Evolutionary conservation across 2,113 vertebrate species (phyloP).

Genomic region (Takifugu bimaculatus): DNA sequence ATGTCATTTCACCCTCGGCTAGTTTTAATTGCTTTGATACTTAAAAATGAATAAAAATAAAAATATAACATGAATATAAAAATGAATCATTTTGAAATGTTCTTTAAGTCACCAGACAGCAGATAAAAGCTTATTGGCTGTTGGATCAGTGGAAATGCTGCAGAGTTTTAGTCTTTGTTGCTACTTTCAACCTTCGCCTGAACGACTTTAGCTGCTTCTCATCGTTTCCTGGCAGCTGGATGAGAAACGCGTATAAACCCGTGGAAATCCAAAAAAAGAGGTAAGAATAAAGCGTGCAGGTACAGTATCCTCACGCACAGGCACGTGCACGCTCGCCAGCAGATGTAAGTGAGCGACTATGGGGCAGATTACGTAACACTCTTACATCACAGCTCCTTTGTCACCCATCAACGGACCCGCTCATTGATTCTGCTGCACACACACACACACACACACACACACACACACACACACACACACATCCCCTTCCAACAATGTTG

Average conservation of each 20-base stretch:
- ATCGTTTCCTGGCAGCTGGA: background rate
- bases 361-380: conserved; percentile 56
- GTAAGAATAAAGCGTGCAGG: conserved; percentile 15
- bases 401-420: conserved; percentile 32
- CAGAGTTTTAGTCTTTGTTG: no score
- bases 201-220: background rate
- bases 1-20: no score
- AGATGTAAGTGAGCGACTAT: conserved; percentile 38
- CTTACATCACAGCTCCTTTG: conserved; percentile 60
- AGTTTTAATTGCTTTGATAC: no score
- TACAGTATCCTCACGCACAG: background rate
- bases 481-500: no score
- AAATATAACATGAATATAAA: no score
- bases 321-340: conserved; percentile 3
- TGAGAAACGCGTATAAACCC: conserved; percentile 3
- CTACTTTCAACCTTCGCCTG: no score
- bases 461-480: background rate
- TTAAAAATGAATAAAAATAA: no score
- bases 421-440: conserved; percentile 34
- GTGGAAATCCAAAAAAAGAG: background rate
- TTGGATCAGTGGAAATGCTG: no score
- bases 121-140: no score
- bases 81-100: no score
- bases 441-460: conserved; percentile 18
- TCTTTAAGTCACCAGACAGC: no score